A percentile compares a stretch with the other conserved stretches of the same genome.
Evolutionary conservation across 1,140 invertebrate genomes (phyloP).

Genomic region (Anagrus nilaparvatae): DNA sequence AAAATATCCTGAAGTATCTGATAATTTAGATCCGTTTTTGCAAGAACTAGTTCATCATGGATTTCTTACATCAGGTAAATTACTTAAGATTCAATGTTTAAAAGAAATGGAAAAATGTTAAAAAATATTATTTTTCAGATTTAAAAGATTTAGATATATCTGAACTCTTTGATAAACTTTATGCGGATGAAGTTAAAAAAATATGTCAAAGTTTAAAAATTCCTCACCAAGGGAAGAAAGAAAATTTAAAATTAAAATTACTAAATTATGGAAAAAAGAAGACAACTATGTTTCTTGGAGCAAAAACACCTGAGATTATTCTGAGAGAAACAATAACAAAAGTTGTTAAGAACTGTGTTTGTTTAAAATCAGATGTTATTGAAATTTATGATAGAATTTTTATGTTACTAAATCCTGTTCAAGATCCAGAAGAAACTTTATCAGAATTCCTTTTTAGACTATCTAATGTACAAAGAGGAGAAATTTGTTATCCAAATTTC

Average conservation of each 20-base stretch:
- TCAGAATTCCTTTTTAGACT: slow-evolving; percentile 25
- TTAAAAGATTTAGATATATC: slow-evolving; percentile 15
- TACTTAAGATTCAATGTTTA: slow-evolving; percentile 5
- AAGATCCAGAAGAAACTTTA: slow-evolving; percentile 22
- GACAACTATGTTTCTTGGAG: slow-evolving; percentile 23
- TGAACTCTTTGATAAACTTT: slow-evolving; percentile 23
- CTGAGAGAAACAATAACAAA: slow-evolving; percentile 15
- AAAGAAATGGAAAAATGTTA: background rate
- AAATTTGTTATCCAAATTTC: slow-evolving; percentile 23
- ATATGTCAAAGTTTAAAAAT: slow-evolving; percentile 24
- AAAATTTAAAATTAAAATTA: slow-evolving; percentile 19
- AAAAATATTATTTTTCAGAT: slow-evolving; percentile 14
- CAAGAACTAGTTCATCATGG: slow-evolving; percentile 19
- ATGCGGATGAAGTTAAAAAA: slow-evolving; percentile 22
- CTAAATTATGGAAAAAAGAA: slow-evolving; percentile 18
- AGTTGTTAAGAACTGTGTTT: slow-evolving; percentile 22
- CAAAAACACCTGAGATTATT: slow-evolving; percentile 20
- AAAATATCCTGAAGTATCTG: slow-evolving; percentile 20
- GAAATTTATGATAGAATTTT: slow-evolving; percentile 29
- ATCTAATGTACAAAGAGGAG: slow-evolving; percentile 19
- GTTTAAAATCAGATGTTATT: slow-evolving; percentile 19
- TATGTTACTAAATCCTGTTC: slow-evolving; percentile 26
- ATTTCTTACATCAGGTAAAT: slow-evolving; percentile 23
- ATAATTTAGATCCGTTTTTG: slow-evolving; percentile 19
- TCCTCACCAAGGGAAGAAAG: slow-evolving; percentile 19